Evolutionary conservation across 2,113 vertebrate genomes (phyloP), one percentile per base, ranked within the genome.

Genomic region (Macrotis lagotis): DNA sequence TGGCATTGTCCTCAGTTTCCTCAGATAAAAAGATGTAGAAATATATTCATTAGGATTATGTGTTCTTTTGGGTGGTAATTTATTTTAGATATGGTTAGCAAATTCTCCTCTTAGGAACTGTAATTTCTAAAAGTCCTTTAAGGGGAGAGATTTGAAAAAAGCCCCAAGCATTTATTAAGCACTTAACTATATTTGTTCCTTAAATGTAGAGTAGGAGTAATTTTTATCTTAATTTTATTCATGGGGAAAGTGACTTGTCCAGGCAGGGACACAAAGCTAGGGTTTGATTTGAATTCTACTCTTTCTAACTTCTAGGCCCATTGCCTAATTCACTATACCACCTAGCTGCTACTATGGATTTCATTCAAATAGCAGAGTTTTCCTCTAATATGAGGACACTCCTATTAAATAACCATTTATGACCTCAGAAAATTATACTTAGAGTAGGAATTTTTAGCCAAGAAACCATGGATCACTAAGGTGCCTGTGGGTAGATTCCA

Each of bases 21-120:
- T 91, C 11, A 88, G 53, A 25, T 88, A 47, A n/a, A 83, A 88
- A 49, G 24, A 44, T 44, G 8, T 19, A 3, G 50, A 51, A 51
- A 19, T 94, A 14, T 37, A 11, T 89, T 89, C 88, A 48, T 89
- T 48, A 89, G n/a, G 19, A 89, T 9, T 10, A 26, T 37, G 25
- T 48, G 51, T 93, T 88, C 25, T 91, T 52, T 83, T 48, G 19
- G 49, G 48, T 19, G 11, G 19, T 53, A 83, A 44, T 91, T 96
- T 94, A 52, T 66, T 92, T 90, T 92, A 19, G 88, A 2, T 44
- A 49, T 88, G 90, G 37, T 48, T 51, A 50, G 49, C 31, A 51
- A 8, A 59, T 48, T 92, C 55, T 44, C 96, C 44, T 51, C 44
- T 51, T 59, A 93, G 88, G 74, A 93, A 83, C 93, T 59, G 31